Evolutionary conservation across 2,888 invertebrate genomes (phyloP), one percentile per base, ranked within the genome.

Genomic region (Panorpa germanica): DNA sequence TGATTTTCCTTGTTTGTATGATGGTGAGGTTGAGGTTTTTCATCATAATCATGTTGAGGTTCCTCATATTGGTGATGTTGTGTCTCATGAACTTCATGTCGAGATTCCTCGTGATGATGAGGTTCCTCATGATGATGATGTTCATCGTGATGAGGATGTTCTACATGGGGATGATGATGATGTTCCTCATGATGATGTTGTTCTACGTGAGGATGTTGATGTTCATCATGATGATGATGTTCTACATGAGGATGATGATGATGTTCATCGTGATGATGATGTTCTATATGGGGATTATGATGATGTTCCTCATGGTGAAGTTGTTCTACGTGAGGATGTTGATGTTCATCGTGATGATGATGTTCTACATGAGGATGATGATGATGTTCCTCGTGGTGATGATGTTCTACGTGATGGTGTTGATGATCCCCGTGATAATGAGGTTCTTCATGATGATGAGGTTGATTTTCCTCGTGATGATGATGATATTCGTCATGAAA

Each of bases 261-360:
- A 24, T 40, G 38, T n/a, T 31, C 12, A 9, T 28, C 12, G 6
- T 28, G 19, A 33, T 40, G 33, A 28, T 45, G 39, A 25, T 43
- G 40, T 25, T 39, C 20, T 4, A 28, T 19, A 8, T 38, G 34
- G 25, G 33, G 34, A 36, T 32, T 38, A 30, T 39, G 37, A 28
- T 34, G 37, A 28, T 42, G 28, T 28, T 43, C 35, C 15, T 31
- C 25, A 29, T 39, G 38, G 30, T 37, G 36, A 26, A 42, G 36
- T 8, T 28, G 20, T 37, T 36, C 33, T 12, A 12, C 3, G 35
- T 33, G 39, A 30, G 38, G 37, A 29, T 34, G 37, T 29, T 42
- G 27, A 31, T 42, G 35, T 15, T 31, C 25, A 29, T 39, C 37
- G 31, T 37, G 35, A 26, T 42, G 35, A 27, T 41, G 33, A 15